Evolutionary conservation across 2,888 invertebrate species (phyloP).

Genomic region (Dicycla oo): DNA sequence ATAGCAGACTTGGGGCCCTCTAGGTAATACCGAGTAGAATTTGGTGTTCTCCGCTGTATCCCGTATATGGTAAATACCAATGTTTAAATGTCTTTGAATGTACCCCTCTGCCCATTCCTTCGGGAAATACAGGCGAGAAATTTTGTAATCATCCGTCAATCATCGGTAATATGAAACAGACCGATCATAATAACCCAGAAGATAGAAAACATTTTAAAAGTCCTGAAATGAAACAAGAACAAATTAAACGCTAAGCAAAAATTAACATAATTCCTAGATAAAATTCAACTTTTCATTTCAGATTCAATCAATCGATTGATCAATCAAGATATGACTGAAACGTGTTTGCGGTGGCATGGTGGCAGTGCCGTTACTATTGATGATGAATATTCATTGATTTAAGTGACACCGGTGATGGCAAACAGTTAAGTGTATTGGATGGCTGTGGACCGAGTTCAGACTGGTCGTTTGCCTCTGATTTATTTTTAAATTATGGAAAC

Average conservation of each 20-base stretch:
- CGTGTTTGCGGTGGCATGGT: constrained; percentile 40
- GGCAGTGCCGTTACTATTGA: constrained; percentile 52
- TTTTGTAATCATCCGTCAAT: no score
- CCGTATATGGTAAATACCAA: no score
- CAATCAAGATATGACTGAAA: constrained; percentile 57
- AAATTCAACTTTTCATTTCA: constrained; percentile 43
- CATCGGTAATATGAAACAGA: no score
- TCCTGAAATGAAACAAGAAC: not conserved
- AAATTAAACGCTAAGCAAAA: constrained; percentile 11
- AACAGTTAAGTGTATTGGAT: constrained; percentile 23
- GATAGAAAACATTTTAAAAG: not conserved
- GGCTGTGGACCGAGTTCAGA: not conserved
- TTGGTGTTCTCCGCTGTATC: no score
- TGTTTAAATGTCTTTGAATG: no score
- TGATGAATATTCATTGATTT: constrained; percentile 57
- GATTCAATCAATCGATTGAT: constrained; percentile 55
- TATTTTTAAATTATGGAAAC: constrained; percentile 30
- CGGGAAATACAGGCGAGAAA: no score
- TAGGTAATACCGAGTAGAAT: no score
- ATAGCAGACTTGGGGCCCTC: no score
- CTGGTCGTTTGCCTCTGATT: constrained; percentile 42
- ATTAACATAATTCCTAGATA: constrained; percentile 3
- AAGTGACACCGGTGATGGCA: constrained; percentile 52
- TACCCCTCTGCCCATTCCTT: no score
- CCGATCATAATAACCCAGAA: not conserved